Conservation (phyloP, 53 echinoderm and acorn worm species). For the Zoroaster sp. region DNA sequence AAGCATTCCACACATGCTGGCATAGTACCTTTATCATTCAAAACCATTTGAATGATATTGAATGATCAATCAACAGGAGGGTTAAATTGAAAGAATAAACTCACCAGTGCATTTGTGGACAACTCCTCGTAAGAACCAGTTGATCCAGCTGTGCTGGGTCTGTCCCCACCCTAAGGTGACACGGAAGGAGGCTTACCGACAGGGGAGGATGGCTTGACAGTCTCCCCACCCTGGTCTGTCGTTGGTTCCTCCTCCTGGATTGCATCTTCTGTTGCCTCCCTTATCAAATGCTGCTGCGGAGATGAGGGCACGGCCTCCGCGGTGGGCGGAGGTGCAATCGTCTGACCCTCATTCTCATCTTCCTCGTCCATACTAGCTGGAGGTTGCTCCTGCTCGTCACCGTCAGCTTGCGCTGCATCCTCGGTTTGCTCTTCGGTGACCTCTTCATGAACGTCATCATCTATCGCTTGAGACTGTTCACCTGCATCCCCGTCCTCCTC, state of each 20-base stretch:
- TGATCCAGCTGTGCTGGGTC: conserved; percentile 24
- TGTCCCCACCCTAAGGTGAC: not conserved
- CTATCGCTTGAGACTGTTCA: not conserved
- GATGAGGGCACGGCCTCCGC: conserved; percentile 6
- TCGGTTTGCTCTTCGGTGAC: not conserved
- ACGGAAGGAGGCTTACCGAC: not conserved
- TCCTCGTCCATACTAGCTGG: too few relatives aligned
- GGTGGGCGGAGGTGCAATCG: conserved; percentile 18
- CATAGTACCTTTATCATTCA: too few relatives aligned
- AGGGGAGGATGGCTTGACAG: not conserved
- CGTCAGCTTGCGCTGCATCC: not conserved
- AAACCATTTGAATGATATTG: too few relatives aligned
- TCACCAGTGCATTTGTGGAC: conserved; percentile 28
- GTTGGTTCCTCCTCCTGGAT: conserved; percentile 42
- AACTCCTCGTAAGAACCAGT: not conserved
- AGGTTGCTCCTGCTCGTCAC: not conserved
- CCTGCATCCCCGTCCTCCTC: not conserved
- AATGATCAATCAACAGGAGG: too few relatives aligned
- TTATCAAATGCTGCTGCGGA: not conserved
- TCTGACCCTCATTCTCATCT: not conserved
- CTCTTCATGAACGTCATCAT: not conserved
- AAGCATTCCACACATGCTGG: too few relatives aligned
- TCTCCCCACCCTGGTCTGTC: conserved; percentile 12
- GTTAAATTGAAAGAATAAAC: too few relatives aligned
- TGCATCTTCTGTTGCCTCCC: conserved; percentile 12